Evolutionary conservation across 2,888 invertebrate genomes (phyloP), one percentile per base, ranked within the genome.

Genomic region (Chesias legatella): DNA sequence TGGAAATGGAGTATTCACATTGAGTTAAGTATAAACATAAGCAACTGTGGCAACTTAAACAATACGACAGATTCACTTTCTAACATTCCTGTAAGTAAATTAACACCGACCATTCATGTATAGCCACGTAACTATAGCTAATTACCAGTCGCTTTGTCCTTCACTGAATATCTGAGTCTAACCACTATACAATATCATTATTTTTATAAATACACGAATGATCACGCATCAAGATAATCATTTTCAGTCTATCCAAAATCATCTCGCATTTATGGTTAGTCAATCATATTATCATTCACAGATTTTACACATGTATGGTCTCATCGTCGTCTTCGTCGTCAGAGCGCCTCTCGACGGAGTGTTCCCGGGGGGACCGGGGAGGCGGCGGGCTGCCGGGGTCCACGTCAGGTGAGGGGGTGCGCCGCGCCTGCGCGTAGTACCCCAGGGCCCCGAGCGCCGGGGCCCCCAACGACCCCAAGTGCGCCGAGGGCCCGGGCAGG

Each of bases 401-500:
- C 17, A 73, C 89, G 78, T 91, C 91, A 9, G 81, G 90, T 25
- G 79, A 89, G 43, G 79, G 89, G 10, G 88, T 63, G 63, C 90
- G 80, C 23, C 84, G 76, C 53, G 85, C 68, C 74, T 90, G 71
- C 69, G 89, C 74, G 70, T 89, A 79, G 81, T 90, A 75, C 61
- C 85, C 76, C 56, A 89, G 66, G 53, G 90, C 79, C 30, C 89
- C 76, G 10, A 93, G 90, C 63, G 90, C 93, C 51, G 94, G 93
- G 41, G 91, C 94, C 7, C 94, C 92, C 8, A 93, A 77, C 6
- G 91, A 89, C 13, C 91, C 91, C 8, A 93, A 78, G 59, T 92
- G 92, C 21, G 93, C 91, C 38, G 92, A 92, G 1, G 93, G 92
- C 5, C 92, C 92, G 3, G 92, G 91, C 37, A 93, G 79, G 29